Evolutionary conservation across 1,140 invertebrate genomes (phyloP).

Genomic region (Meloidogyne floridensis): DNA sequence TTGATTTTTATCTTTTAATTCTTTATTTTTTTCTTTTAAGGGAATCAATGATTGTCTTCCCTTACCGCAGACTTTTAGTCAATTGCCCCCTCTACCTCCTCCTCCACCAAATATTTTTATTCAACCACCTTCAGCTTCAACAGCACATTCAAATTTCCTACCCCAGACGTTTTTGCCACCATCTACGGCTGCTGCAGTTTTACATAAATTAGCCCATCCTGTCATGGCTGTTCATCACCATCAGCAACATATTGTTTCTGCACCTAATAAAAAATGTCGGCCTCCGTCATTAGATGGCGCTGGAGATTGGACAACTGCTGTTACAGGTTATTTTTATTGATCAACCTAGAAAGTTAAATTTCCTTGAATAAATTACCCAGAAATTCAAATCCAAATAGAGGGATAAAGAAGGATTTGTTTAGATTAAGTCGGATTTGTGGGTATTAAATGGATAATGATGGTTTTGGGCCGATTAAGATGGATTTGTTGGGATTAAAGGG

Average conservation of each 20-base stretch:
- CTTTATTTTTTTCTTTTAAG: background rate
- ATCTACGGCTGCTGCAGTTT: background rate
- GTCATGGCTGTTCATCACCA: background rate
- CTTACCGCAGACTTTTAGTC: background rate
- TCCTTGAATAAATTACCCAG: no score
- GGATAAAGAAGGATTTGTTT: no score
- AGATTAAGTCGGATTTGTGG: no score
- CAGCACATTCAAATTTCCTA: background rate
- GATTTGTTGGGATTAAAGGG: no score
- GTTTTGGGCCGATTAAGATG: no score
- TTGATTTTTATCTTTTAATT: background rate
- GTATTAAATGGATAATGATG: no score
- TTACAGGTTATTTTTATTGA: constrained; percentile 20
- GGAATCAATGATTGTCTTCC: background rate
- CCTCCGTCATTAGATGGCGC: background rate
- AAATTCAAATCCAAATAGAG: no score
- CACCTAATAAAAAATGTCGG: background rate
- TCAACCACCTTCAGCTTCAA: background rate
- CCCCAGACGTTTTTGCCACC: background rate
- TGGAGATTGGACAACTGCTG: constrained; percentile 39
- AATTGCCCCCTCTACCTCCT: background rate
- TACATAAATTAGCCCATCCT: background rate
- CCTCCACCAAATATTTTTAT: background rate
- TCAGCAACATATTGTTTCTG: background rate
- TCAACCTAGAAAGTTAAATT: no score